phyloP scores from a whole-genome alignment of 2,113 vertebrate species.

The Toxotes jaculatrix region DNA sequence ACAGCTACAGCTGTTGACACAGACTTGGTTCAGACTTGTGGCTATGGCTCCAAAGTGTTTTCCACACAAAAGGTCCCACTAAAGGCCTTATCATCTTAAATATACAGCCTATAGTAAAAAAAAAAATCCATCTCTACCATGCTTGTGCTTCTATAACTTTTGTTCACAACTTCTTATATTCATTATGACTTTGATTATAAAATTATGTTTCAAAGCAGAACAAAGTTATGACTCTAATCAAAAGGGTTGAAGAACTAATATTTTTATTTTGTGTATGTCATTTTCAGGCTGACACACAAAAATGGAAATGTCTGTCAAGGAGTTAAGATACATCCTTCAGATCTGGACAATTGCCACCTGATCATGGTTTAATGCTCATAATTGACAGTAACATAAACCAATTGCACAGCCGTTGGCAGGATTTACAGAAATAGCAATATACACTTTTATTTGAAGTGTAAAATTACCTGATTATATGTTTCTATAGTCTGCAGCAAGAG shows the following conservation, averaged over 20 bases:
- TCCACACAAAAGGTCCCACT: background rate
- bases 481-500: slow-evolving; percentile 63
- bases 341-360: background rate
- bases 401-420: slow-evolving; percentile 28
- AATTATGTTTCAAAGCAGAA: background rate
- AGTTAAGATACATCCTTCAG: slow-evolving; percentile 13
- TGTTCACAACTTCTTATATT: background rate
- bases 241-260: no score
- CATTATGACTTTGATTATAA: background rate
- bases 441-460: slow-evolving; percentile 72
- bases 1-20: background rate
- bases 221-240: background rate
- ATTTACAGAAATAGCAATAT: slow-evolving; percentile 67
- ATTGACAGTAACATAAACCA: slow-evolving; percentile 55
- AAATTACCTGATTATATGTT: slow-evolving; percentile 79
- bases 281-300: background rate
- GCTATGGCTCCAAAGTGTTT: background rate
- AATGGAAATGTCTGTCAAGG: background rate
- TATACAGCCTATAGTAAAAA: no score
- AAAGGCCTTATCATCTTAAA: background rate
- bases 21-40: background rate
- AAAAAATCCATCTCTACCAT: background rate
- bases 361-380: slow-evolving; percentile 21
- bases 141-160: background rate
- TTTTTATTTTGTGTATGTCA: background rate